phyloP scores from a whole-genome alignment of 2,888 invertebrate species.

The Rhagium mordax region DNA sequence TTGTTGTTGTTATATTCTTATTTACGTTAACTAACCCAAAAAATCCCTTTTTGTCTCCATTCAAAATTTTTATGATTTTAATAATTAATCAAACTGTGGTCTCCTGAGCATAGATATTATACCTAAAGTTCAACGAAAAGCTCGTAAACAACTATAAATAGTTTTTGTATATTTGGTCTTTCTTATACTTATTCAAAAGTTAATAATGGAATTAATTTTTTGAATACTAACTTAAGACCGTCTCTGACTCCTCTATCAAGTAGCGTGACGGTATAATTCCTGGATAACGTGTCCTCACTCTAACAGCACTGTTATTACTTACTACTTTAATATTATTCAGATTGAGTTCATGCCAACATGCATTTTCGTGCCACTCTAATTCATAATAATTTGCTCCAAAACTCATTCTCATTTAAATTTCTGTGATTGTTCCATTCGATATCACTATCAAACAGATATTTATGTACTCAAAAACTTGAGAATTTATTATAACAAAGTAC shows the following conservation, averaged over 20 bases:
- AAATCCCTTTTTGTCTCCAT: no score
- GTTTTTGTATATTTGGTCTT: background rate
- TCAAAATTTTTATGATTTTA: no score
- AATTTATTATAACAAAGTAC: background rate
- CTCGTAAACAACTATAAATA: no score
- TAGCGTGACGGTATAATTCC: conserved; percentile 45
- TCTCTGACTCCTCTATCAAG: conserved; percentile 4
- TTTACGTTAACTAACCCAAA: no score
- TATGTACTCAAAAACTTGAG: background rate
- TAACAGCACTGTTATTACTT: conserved; percentile 34
- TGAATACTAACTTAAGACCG: background rate
- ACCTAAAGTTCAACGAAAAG: no score
- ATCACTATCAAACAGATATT: conserved; percentile 1
- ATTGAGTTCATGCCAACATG: conserved; percentile 51
- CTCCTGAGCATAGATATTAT: no score
- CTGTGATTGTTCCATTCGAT: conserved; percentile 29
- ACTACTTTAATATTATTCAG: conserved; percentile 48
- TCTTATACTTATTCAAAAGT: background rate
- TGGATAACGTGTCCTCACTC: conserved; percentile 43
- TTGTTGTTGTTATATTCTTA: no score
- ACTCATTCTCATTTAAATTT: conserved; percentile 41
- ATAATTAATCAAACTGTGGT: no score
- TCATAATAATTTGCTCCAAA: conserved; percentile 44
- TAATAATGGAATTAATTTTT: background rate
- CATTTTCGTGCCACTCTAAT: conserved; percentile 50